Base-by-base conservation (phyloP, 2,797 vertebrate species). In the Hypotaenidia philippensis region DNA sequence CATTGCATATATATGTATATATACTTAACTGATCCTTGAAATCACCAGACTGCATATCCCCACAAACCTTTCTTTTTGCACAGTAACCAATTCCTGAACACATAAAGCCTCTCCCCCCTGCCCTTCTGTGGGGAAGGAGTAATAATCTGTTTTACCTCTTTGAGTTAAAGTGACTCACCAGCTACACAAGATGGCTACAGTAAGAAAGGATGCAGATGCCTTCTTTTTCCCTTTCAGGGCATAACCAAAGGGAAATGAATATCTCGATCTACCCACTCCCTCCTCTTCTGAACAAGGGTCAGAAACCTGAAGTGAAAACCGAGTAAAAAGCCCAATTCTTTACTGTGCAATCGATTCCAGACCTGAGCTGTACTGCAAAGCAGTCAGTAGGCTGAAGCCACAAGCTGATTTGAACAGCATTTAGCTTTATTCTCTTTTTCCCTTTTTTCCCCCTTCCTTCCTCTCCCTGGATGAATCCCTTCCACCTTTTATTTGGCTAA, bases 401-500 rank as follows among this genome's bases (percentile, higher is more conserved):
- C 49, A 87, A 74, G 52, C 47, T 70, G 63, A 85, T 72, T 56
- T 71, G 69, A 89, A 71, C 44, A 52, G 61, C 22, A 41, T 22
- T 44, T 5, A 57, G 45, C 20, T 63, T 93, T 94, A 87, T 74
- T 77, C 2, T 38, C 13, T 34, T 72, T 68, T 18, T 1, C 5
- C 2, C 8, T n/a, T 38, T 18, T 25, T 50, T 13, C 3, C 0
- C 0, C 5, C 15, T 75, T 63, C 47, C 32, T 65, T 76, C 49
- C 6, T 18, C 38, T 65, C 17, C 53, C 77, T 89, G 60, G 41
- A 87, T 79, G 44, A 92, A 87, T 70, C 56, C 29, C n/a, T 96
- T 85, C 80, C 65, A 83, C 68, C 34, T 93, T 96, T 93, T 93
- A 95, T 91, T 95, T 77, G 53, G 68, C 84, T 93, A 94, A 90